phyloP scores from a whole-genome alignment of 2,797 vertebrate genomes.

The Mycteria americana region DNA sequence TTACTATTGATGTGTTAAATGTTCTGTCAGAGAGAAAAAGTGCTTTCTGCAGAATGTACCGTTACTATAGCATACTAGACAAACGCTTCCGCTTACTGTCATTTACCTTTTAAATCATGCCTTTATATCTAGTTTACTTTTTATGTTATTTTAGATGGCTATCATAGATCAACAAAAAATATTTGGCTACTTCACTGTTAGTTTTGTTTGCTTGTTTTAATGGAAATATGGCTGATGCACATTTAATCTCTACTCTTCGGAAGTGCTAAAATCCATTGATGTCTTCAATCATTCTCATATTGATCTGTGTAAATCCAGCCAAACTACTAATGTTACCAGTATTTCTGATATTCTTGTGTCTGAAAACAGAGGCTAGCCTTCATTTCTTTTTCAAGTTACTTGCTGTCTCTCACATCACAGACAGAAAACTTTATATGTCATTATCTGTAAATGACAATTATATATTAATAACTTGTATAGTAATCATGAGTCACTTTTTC shows the following conservation, averaged over 20 bases:
- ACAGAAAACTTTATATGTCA: neutral
- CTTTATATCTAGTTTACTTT: neutral
- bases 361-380: neutral
- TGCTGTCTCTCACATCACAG: neutral
- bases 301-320: neutral
- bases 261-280: neutral
- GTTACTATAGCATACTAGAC: neutral
- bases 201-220: neutral
- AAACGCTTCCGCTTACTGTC: neutral
- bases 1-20: neutral
- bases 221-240: neutral
- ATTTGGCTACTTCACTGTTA: neutral
- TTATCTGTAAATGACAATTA: neutral
- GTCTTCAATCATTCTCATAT: neutral
- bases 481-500: neutral
- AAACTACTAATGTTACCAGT: neutral
- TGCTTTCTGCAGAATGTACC: neutral
- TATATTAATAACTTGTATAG: neutral
- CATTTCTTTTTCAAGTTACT: neutral
- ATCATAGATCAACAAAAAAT: neutral
- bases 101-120: neutral
- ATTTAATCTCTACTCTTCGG: neutral
- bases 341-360: neutral
- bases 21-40: neutral
- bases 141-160: neutral